Conservation (phyloP, 2,113 vertebrate species). For the Pteronura brasiliensis region DNA sequence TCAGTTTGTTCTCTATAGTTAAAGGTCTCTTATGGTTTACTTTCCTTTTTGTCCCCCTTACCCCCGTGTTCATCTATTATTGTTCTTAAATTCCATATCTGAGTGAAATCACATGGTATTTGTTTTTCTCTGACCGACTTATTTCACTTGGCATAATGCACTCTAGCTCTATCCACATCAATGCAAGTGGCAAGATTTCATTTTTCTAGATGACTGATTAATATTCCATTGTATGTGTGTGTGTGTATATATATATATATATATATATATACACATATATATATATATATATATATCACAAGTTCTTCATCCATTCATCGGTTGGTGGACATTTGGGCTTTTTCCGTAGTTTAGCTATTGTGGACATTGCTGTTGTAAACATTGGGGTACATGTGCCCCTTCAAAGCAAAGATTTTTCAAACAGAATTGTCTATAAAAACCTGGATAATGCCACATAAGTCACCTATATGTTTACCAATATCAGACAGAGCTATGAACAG, state of each 20-base stretch:
- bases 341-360: not conserved
- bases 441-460: not conserved
- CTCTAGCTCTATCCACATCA: not conserved
- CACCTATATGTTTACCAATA: not conserved
- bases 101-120: not conserved
- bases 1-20: not conserved
- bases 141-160: not conserved
- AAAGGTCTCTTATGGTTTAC: not conserved
- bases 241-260: too few relatives aligned
- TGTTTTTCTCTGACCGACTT: not conserved
- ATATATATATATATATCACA: too few relatives aligned
- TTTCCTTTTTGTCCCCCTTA: not conserved
- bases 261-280: too few relatives aligned
- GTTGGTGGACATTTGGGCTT: not conserved
- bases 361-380: not conserved
- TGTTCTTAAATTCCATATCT: not conserved
- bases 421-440: not conserved
- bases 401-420: not conserved
- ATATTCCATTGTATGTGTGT: not conserved
- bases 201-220: not conserved
- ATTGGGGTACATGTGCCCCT: not conserved
- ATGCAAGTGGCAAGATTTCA: not conserved
- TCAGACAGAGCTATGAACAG: not conserved
- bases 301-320: not conserved
- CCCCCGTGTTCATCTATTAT: not conserved